Percentiles rank a stretch among this genome's conserved stretches.
These are phyloP conservation scores for Philonicus albiceps DNA, from an alignment of 2,888 invertebrate genomes.

Conservation along the genomic window DNA sequence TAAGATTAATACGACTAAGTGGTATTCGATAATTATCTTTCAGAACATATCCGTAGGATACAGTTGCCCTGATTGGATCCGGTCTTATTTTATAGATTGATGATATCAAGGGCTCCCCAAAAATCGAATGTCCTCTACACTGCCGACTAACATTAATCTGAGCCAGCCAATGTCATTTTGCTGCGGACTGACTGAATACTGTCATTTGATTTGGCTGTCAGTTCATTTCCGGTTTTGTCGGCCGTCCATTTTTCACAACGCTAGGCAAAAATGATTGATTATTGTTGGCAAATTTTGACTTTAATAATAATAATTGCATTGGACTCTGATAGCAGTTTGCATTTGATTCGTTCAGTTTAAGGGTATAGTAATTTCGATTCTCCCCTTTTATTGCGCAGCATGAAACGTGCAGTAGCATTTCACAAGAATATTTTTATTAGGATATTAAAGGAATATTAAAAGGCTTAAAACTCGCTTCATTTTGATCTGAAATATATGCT, in stretches of 20 bases:
- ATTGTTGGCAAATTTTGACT: background rate
- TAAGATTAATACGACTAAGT: slow-evolving; percentile 18
- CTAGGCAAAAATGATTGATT: slow-evolving; percentile 30
- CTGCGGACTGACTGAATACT: slow-evolving; percentile 21
- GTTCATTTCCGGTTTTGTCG: slow-evolving; percentile 26
- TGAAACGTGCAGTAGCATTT: background rate
- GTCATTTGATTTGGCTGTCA: slow-evolving; percentile 39
- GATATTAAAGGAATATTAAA: too few species aligned
- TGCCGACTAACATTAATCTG: slow-evolving; percentile 37
- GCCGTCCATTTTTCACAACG: slow-evolving; percentile 19
- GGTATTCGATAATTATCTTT: slow-evolving; percentile 25
- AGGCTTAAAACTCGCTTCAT: too few species aligned
- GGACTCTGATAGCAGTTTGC: background rate
- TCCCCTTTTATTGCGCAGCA: background rate
- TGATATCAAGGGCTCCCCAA: slow-evolving; percentile 12
- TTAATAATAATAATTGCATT: background rate
- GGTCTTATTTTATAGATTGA: slow-evolving; percentile 30
- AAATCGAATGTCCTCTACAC: slow-evolving; percentile 32
- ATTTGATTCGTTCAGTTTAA: background rate
- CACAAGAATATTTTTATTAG: too few species aligned
- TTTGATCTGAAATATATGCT: too few species aligned
- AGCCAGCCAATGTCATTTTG: slow-evolving; percentile 14
- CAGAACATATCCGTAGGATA: slow-evolving; percentile 8
- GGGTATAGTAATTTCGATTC: background rate
- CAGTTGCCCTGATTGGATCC: slow-evolving; percentile 6